These are phyloP conservation scores for Corythaixoides concolor DNA, from an alignment of 2,113 vertebrate species.

Conservation along the genomic window DNA sequence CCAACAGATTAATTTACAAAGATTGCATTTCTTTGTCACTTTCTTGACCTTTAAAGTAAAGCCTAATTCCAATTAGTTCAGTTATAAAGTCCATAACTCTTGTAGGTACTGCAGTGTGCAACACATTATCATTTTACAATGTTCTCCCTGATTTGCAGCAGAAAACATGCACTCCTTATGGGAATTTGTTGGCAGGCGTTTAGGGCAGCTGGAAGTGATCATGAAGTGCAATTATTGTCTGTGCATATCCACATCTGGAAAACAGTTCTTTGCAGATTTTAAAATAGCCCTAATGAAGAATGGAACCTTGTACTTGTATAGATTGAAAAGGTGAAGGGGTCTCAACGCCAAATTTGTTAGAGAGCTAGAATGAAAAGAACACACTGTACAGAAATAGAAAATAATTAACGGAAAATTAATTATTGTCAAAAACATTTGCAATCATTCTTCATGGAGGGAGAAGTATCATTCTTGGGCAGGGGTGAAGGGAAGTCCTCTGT, in stretches of 20 bases:
- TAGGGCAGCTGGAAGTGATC: constrained; percentile 98
- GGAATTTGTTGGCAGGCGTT: constrained; percentile 85
- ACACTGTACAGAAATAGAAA: constrained; percentile 45
- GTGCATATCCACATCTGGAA: constrained; percentile 91
- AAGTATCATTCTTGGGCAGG: neutral
- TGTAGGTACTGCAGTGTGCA: constrained; percentile 77
- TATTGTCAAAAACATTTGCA: constrained; percentile 44
- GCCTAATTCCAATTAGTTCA: constrained; percentile 82
- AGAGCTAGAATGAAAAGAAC: constrained; percentile 41
- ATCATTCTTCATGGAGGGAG: neutral
- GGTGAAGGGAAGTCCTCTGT: neutral
- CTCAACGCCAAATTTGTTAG: constrained; percentile 61
- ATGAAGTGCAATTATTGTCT: constrained; percentile 94
- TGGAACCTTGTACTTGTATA: constrained; percentile 74
- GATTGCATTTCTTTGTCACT: constrained; percentile 67
- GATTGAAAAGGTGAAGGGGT: constrained; percentile 46
- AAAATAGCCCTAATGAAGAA: constrained; percentile 81
- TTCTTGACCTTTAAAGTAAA: constrained; percentile 75
- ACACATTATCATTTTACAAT: constrained; percentile 89
- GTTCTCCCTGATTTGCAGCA: constrained; percentile 84
- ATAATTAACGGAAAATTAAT: constrained; percentile 45
- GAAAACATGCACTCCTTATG: constrained; percentile 83
- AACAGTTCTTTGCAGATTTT: constrained; percentile 83
- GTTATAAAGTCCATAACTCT: constrained; percentile 85
- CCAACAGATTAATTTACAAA: constrained; percentile 65